These are phyloP conservation scores for Polypterus senegalus DNA, from an alignment of 2,113 vertebrate species.

Conservation along the genomic window DNA sequence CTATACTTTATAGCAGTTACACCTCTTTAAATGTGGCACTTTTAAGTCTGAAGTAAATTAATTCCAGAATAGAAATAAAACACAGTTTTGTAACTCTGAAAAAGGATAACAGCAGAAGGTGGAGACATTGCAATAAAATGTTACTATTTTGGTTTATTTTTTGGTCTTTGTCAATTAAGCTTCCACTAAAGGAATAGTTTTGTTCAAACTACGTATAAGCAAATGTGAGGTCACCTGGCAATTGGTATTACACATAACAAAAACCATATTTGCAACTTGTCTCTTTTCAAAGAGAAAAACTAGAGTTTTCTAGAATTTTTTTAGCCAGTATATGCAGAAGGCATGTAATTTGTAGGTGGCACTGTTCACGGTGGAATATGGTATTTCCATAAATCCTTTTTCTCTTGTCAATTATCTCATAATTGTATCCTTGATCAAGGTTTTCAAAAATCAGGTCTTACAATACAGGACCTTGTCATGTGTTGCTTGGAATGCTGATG, in stretches of 20 bases:
- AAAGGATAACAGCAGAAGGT: too few species aligned
- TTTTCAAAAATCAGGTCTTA: constrained; percentile 21
- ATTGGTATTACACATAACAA: constrained; percentile 20
- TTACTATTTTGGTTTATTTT: too few species aligned
- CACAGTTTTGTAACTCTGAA: too few species aligned
- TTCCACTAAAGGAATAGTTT: background rate
- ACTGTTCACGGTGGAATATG: constrained; percentile 25
- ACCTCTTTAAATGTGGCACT: too few species aligned
- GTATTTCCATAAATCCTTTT: constrained; percentile 21
- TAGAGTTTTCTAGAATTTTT: constrained; percentile 6
- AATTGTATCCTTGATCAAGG: constrained; percentile 28
- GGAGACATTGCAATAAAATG: too few species aligned
- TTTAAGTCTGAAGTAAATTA: too few species aligned
- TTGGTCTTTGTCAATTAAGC: background rate
- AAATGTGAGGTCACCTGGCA: background rate
- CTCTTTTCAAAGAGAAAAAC: constrained; percentile 36
- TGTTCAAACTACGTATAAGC: constrained; percentile 7
- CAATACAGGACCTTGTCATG: constrained; percentile 1
- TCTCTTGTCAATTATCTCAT: constrained; percentile 4
- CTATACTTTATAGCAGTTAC: too few species aligned
- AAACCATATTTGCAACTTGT: constrained; percentile 33
- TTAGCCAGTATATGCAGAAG: background rate
- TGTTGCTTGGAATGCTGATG: constrained; percentile 2
- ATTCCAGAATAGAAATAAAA: too few species aligned
- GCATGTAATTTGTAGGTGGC: constrained; percentile 32